Base-by-base conservation (phyloP, 2,888 invertebrate species). In the Xylota segnis region DNA sequence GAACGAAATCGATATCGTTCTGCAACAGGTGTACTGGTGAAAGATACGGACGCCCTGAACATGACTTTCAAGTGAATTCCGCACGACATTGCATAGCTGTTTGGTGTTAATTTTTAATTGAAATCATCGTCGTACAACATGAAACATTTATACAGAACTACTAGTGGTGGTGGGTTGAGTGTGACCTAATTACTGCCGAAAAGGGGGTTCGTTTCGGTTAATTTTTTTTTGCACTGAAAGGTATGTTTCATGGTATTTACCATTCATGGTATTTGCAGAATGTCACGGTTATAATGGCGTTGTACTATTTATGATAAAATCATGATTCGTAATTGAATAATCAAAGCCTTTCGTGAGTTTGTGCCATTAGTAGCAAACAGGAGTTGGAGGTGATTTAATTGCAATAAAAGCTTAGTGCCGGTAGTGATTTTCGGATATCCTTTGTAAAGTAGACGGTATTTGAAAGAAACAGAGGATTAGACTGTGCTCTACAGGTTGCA, bases 91-190 rank as follows among this genome's bases (percentile, higher is more conserved):
- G 23, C 4, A 50, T 10, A 23, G 4, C 10, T 23, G 4, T 4
- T 50, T 5, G 47, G 7, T 9, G 18, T 47, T 7, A 47, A 47
- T 47, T 47, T 47, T 47, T 47, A 40, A n/a, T 40, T 40, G n/a
- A 4, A 43, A 43, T 43, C n/a, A 43, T 5, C 40, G 4, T 4
- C 40, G 5, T 43, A 14, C 4, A 4, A 4, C 37, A 14, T 43
- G 4, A 43, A 43, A 43, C 14, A 43, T 43, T 43, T n/a, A 43
- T n/a, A 43, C 40, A n/a, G n/a, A 43, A 43, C n/a, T 5, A 43
- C 40, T 4, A n/a, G n/a, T n/a, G 40, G 40, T 43, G 3, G n/a
- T n/a, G 40, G 40, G 40, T 43, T n/a, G 14, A 43, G n/a, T 43
- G 40, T n/a, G 40, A 43, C 40, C 40, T 43, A 43, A n/a, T 40